These are phyloP conservation scores for Pangasius djambal DNA, from an alignment of 2,797 vertebrate species.

Conservation along the genomic window DNA sequence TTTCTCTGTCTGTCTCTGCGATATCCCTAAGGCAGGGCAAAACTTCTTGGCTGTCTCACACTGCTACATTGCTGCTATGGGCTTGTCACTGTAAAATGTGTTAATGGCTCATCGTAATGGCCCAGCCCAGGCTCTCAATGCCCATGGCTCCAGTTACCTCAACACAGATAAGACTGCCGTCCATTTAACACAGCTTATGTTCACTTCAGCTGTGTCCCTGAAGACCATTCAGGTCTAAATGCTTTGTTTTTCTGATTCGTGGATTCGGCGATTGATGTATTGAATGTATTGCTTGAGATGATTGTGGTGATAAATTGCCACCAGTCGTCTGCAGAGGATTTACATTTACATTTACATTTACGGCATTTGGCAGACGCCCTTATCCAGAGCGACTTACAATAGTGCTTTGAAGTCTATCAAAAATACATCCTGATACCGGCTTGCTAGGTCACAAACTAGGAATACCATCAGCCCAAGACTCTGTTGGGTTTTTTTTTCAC, in stretches of 20 bases:
- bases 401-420: too few relatives aligned
- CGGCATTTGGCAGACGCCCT: too few relatives aligned
- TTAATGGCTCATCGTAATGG: slow-evolving; percentile 56
- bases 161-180: slow-evolving; percentile 42
- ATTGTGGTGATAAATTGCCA: slow-evolving; percentile 22
- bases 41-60: slow-evolving; percentile 21
- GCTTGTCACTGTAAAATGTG: slow-evolving; percentile 46
- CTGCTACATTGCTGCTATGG: slow-evolving; percentile 39
- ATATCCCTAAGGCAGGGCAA: slow-evolving; percentile 24
- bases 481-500: too few relatives aligned
- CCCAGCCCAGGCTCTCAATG: slow-evolving; percentile 15
- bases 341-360: too few relatives aligned
- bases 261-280: slow-evolving; percentile 38
- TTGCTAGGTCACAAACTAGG: too few relatives aligned
- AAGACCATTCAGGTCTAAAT: slow-evolving; percentile 36
- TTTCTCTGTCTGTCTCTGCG: slow-evolving; percentile 30
- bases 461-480: too few relatives aligned
- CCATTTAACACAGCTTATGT: slow-evolving; percentile 35
- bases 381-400: too few relatives aligned
- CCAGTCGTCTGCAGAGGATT: not conserved
- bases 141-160: slow-evolving; percentile 46
- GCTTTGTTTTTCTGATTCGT: slow-evolving; percentile 15
- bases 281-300: slow-evolving; percentile 31
- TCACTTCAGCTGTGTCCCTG: slow-evolving; percentile 40
- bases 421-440: too few relatives aligned